A percentile compares a stretch with the other conserved stretches of the same genome.
Conservation (phyloP, 2,113 vertebrate genomes). For the Epinephelus lanceolatus region DNA sequence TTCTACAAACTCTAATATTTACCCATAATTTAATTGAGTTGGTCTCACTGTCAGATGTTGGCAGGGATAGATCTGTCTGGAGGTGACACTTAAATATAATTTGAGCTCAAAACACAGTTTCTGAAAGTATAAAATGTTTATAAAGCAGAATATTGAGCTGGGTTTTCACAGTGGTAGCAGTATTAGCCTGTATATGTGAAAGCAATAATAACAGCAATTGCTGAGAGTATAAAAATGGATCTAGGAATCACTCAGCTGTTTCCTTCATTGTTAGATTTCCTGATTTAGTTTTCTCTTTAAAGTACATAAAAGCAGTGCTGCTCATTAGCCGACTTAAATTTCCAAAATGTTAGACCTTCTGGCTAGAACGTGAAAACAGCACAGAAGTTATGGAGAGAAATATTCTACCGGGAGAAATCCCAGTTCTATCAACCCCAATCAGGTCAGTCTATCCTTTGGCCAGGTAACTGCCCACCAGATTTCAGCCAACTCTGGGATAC, state of each 20-base stretch:
- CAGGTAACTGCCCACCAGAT: background rate
- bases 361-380: background rate
- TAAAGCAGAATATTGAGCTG: background rate
- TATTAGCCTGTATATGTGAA: background rate
- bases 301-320: background rate
- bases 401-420: slow-evolving; percentile 2
- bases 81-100: background rate
- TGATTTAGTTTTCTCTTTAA: background rate
- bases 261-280: background rate
- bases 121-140: background rate
- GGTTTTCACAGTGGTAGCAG: background rate
- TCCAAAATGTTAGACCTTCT: background rate
- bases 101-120: background rate
- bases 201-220: background rate
- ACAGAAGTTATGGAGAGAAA: slow-evolving; percentile 1
- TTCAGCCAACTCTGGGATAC: slow-evolving; percentile 2
- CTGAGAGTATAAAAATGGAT: background rate
- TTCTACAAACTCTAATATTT: background rate
- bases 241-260: background rate
- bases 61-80: background rate
- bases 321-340: background rate
- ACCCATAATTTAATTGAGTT: background rate
- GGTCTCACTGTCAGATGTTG: background rate
- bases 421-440: background rate
- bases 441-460: slow-evolving; percentile 2